These are phyloP conservation scores for Galagoides demidoff DNA, from an alignment of 2,797 vertebrate genomes.

Conservation along the genomic window DNA sequence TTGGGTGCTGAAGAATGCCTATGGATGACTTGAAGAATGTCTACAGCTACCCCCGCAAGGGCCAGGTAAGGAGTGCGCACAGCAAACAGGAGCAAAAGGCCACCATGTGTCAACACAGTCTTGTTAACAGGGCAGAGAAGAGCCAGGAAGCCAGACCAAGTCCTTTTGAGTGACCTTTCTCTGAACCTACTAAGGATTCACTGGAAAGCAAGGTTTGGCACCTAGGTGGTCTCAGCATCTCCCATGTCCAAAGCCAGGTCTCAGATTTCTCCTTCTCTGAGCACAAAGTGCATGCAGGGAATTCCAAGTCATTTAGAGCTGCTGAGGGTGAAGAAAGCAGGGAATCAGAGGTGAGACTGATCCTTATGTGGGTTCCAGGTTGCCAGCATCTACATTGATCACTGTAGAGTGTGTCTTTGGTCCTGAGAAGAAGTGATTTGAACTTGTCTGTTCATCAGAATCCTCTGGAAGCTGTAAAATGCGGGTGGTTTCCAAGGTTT, in stretches of 20 bases:
- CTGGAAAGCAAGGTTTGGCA: neutral
- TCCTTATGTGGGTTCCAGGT: neutral
- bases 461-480: neutral
- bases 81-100: neutral
- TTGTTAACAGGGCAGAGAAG: neutral
- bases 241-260: neutral
- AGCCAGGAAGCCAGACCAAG: neutral
- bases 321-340: neutral
- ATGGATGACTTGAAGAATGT: neutral
- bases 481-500: neutral
- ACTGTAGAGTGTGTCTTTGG: neutral
- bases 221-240: neutral
- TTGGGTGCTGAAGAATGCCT: neutral
- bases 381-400: neutral
- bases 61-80: neutral
- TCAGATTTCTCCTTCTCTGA: neutral
- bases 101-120: too few species aligned
- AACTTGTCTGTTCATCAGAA: neutral
- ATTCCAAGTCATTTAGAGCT: neutral
- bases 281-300: neutral
- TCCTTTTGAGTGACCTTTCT: neutral
- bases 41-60: neutral
- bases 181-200: neutral
- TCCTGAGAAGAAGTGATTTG: neutral
- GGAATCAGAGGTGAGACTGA: neutral